phyloP scores from a whole-genome alignment of 92 coral and sea anemone species.

The Palythoa heliodiscus region DNA sequence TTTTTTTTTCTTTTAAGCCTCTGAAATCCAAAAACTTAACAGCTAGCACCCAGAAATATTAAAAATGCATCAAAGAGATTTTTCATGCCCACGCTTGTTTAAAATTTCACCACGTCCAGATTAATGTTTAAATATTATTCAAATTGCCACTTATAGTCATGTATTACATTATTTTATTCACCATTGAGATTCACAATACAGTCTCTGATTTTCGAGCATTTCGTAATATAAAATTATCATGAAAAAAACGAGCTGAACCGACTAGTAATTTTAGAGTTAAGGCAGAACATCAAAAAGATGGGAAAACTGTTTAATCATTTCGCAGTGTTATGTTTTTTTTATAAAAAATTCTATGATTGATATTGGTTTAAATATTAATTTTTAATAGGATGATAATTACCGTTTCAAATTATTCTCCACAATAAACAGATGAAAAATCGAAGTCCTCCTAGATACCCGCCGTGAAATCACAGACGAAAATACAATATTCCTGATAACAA shows the following conservation, averaged over 20 bases:
- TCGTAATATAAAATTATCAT: not conserved
- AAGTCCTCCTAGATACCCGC: not conserved
- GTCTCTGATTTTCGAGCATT: not conserved
- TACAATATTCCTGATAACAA: not conserved
- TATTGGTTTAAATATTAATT: not conserved
- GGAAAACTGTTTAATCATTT: not conserved
- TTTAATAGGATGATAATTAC: not conserved
- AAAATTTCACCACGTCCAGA: not conserved
- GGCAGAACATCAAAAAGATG: not conserved
- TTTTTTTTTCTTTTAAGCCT: not conserved
- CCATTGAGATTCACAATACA: not conserved
- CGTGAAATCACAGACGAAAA: not conserved
- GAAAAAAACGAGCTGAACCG: not conserved
- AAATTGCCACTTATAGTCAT: not conserved
- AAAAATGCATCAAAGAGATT: not conserved
- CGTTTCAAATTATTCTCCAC: not conserved
- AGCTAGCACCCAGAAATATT: not conserved
- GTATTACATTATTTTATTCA: not conserved
- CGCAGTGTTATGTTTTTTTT: not conserved
- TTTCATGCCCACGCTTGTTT: slow-evolving; percentile 28
- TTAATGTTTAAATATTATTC: slow-evolving; percentile 12
- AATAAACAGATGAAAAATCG: not conserved
- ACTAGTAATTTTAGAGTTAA: not conserved
- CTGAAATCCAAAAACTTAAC: not conserved
- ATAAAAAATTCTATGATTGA: not conserved